Percentiles rank a stretch among this genome's conserved stretches.
Evolutionary conservation across 2,797 vertebrate genomes (phyloP).

Genomic region (Typhlichthys eigenmanni): DNA sequence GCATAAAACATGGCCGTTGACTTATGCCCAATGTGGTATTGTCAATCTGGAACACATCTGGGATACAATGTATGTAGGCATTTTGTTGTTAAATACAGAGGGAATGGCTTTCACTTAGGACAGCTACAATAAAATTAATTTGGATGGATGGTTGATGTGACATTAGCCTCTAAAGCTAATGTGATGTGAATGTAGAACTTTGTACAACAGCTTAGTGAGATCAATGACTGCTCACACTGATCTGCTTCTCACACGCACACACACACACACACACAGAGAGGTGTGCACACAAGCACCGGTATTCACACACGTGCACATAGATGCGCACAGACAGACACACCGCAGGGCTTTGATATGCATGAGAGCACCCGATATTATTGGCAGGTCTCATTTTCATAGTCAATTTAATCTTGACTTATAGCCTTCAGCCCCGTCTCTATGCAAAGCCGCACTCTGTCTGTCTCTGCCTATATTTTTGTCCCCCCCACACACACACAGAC

Average conservation of each 20-base stretch:
- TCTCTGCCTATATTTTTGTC: conserved; percentile 30
- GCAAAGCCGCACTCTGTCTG: conserved; percentile 5
- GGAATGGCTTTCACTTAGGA: too few species aligned
- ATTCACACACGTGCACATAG: not conserved
- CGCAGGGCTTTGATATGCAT: conserved; percentile 68
- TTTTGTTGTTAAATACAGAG: too few species aligned
- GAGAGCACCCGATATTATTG: conserved; percentile 71
- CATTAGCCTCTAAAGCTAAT: conserved; percentile 41
- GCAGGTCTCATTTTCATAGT: conserved; percentile 75
- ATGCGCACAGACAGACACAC: conserved; percentile 7
- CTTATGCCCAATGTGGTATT: too few species aligned
- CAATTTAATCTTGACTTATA: conserved; percentile 75
- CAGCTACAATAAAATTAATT: not conserved
- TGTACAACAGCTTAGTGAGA: conserved; percentile 55
- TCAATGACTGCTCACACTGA: conserved; percentile 56
- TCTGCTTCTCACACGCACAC: conserved; percentile 33
- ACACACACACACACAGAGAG: conserved; percentile 14
- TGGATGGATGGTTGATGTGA: conserved; percentile 34
- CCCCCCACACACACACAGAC: not conserved
- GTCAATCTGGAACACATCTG: too few species aligned
- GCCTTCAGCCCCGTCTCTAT: conserved; percentile 47
- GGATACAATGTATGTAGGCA: too few species aligned
- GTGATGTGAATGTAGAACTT: conserved; percentile 59
- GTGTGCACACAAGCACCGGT: conserved; percentile 19
- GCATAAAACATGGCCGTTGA: too few species aligned